Conservation (phyloP, 2,888 invertebrate genomes). For the Argyresthia goedartella region DNA sequence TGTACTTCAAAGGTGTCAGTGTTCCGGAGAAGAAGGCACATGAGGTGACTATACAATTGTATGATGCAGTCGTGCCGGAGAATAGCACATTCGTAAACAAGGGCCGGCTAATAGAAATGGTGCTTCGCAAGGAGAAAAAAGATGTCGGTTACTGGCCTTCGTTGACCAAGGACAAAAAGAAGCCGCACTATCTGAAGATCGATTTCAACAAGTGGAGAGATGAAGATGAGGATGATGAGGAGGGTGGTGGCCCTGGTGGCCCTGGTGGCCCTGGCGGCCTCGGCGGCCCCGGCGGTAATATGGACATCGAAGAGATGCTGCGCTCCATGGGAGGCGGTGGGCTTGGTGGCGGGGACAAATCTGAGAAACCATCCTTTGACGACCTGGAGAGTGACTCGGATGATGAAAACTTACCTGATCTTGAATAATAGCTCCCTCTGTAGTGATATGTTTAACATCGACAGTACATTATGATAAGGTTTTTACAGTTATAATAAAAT, state of each 20-base stretch:
- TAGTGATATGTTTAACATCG: slow-evolving; percentile 39
- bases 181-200: slow-evolving; percentile 95
- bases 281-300: slow-evolving; percentile 29
- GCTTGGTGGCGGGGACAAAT: slow-evolving; percentile 45
- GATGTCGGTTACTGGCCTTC: slow-evolving; percentile 89
- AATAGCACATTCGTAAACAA: slow-evolving; percentile 80
- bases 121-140: slow-evolving; percentile 78
- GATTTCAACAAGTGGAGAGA: slow-evolving; percentile 99
- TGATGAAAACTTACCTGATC: slow-evolving; percentile 83
- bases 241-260: slow-evolving; percentile 49
- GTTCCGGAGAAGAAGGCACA: slow-evolving; percentile 87
- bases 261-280: slow-evolving; percentile 18
- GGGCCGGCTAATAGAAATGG: slow-evolving; percentile 81
- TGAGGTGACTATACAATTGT: slow-evolving; percentile 90
- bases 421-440: slow-evolving; percentile 66
- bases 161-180: slow-evolving; percentile 87
- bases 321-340: slow-evolving; percentile 75
- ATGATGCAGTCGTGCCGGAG: slow-evolving; percentile 85
- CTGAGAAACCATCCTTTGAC: slow-evolving; percentile 79
- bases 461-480: slow-evolving; percentile 59
- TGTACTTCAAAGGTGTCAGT: slow-evolving; percentile 89
- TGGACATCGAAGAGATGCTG: slow-evolving; percentile 80
- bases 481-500: slow-evolving; percentile 67
- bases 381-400: slow-evolving; percentile 85
- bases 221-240: slow-evolving; percentile 94